Conservation (phyloP, 2,888 invertebrate species). For the Herminia tarsipennalis region DNA sequence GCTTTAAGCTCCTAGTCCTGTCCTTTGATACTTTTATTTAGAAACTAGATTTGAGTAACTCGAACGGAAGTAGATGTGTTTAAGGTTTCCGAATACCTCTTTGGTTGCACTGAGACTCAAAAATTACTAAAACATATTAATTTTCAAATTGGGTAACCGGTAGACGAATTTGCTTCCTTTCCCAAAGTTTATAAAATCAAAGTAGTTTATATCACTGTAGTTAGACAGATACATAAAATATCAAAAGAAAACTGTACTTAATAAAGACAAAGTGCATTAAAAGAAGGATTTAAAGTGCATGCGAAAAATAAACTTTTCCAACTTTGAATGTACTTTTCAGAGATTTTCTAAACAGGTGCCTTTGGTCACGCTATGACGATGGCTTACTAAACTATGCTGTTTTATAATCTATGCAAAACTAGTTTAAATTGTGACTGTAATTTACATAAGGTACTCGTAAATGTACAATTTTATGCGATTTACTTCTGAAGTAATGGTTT, state of each 20-base stretch:
- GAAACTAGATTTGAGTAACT: no score
- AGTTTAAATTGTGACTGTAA: not conserved
- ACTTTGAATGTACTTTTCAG: constrained; percentile 12
- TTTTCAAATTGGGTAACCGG: no score
- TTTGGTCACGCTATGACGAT: constrained; percentile 27
- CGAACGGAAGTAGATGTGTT: no score
- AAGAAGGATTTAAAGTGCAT: constrained; percentile 16
- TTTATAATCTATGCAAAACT: constrained; percentile 2
- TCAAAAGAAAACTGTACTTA: constrained; percentile 2
- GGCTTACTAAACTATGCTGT: constrained; percentile 7
- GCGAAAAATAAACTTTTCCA: constrained; percentile 18
- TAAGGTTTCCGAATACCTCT: no score
- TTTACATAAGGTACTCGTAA: not conserved
- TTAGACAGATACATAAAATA: constrained; percentile 9
- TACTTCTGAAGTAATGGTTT: not conserved
- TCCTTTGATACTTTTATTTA: no score
- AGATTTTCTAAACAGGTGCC: constrained; percentile 7
- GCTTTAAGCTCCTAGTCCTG: no score
- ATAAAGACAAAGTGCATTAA: constrained; percentile 9
- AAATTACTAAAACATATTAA: no score
- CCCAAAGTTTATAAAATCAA: no score
- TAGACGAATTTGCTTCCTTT: no score
- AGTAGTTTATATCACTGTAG: not conserved
- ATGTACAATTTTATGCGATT: not conserved
- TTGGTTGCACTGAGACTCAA: no score